Conservation (phyloP, 2,113 vertebrate species). For the Callocephalon fimbriatum region DNA sequence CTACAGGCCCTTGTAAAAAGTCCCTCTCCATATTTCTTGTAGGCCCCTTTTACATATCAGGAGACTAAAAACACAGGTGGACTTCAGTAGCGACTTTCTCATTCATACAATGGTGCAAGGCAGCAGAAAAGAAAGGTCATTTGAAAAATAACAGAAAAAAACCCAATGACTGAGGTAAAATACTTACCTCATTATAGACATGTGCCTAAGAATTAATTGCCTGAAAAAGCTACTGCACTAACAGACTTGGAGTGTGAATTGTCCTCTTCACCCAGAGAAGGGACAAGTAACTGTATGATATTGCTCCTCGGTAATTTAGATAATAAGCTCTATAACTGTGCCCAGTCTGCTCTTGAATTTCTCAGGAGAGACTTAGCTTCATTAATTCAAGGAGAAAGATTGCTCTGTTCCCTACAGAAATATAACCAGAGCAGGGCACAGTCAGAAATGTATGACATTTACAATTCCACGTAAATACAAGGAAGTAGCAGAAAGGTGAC, state of each 20-base stretch:
- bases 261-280: neutral
- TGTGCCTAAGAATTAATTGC: neutral
- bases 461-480: neutral
- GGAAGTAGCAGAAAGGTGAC: neutral
- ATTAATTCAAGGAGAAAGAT: neutral
- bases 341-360: neutral
- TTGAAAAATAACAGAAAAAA: neutral
- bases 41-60: neutral
- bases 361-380: neutral
- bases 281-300: neutral
- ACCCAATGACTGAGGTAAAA: neutral
- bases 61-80: neutral
- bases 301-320: neutral
- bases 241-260: neutral
- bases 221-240: neutral
- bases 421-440: neutral
- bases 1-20: neutral
- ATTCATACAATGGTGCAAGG: neutral
- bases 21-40: neutral
- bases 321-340: neutral
- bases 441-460: neutral
- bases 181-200: neutral
- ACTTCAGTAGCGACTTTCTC: neutral
- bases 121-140: neutral
- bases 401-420: neutral